phyloP scores from a whole-genome alignment of 2,113 vertebrate species.

The Salvelinus sp. region DNA sequence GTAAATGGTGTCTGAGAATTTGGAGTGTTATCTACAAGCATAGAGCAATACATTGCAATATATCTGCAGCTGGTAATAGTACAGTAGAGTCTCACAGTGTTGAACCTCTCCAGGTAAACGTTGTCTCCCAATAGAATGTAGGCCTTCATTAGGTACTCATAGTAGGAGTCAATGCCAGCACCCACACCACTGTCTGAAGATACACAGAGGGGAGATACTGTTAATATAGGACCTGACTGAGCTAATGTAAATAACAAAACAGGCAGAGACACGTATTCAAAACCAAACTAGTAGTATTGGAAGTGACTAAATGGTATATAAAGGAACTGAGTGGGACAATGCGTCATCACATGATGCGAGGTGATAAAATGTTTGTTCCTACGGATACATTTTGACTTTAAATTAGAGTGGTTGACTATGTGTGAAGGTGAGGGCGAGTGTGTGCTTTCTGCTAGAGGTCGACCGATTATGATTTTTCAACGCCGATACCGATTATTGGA shows the following conservation, averaged over 20 bases:
- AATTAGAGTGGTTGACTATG: not conserved
- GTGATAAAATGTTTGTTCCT: too few species aligned
- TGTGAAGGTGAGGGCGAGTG: not conserved
- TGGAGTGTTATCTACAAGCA: too few species aligned
- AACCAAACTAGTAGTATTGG: not conserved
- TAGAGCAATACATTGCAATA: too few species aligned
- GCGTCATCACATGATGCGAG: not conserved
- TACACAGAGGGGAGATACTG: not conserved
- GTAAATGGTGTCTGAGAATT: too few species aligned
- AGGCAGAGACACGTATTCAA: not conserved
- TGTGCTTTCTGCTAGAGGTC: not conserved
- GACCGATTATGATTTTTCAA: too few species aligned
- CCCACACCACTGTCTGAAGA: slow-evolving; percentile 92
- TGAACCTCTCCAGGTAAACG: slow-evolving; percentile 94
- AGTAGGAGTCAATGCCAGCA: slow-evolving; percentile 97
- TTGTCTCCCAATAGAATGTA: slow-evolving; percentile 96
- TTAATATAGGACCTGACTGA: not conserved
- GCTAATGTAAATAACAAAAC: not conserved
- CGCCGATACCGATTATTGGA: too few species aligned
- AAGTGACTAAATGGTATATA: not conserved
- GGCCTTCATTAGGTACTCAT: slow-evolving; percentile 97
- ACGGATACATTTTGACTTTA: not conserved
- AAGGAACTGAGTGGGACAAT: not conserved
- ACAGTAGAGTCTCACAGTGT: slow-evolving; percentile 80
- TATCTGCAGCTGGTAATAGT: too few species aligned